Percentiles rank a stretch among this genome's conserved stretches.
phyloP scores from a whole-genome alignment of 2,113 vertebrate genomes.

The Delphinapterus leucas region DNA sequence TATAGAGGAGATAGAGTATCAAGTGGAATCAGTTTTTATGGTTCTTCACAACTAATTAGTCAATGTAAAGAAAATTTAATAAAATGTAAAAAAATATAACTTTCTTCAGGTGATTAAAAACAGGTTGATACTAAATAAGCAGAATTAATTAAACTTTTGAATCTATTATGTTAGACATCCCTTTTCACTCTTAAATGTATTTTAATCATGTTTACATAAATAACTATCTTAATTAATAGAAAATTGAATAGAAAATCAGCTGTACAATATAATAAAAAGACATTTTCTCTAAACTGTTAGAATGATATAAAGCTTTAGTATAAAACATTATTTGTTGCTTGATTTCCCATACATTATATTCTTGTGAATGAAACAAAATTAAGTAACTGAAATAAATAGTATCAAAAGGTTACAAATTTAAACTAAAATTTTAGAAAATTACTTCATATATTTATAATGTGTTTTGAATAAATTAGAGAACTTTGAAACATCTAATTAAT shows the following conservation, averaged over 20 bases:
- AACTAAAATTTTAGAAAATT: neutral
- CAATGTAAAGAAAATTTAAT: neutral
- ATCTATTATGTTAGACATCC: neutral
- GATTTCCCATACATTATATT: neutral
- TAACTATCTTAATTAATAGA: neutral
- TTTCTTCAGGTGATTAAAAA: neutral
- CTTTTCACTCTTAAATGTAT: neutral
- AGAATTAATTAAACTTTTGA: neutral
- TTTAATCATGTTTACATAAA: neutral
- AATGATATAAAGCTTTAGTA: neutral
- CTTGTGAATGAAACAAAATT: neutral
- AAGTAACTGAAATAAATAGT: neutral
- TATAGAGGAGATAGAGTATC: neutral
- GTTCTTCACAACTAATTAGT: neutral
- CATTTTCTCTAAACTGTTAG: neutral
- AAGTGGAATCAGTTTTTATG: neutral
- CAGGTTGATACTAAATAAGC: neutral
- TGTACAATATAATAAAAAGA: neutral
- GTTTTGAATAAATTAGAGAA: neutral
- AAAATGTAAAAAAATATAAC: neutral
- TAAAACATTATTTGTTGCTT: neutral
- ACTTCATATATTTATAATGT: neutral
- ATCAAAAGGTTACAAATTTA: neutral
- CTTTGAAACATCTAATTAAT: neutral
- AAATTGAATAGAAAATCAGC: neutral